These are phyloP conservation scores for Lindbergichthys nudifrons DNA, from an alignment of 2,797 vertebrate genomes.

Conservation along the genomic window DNA sequence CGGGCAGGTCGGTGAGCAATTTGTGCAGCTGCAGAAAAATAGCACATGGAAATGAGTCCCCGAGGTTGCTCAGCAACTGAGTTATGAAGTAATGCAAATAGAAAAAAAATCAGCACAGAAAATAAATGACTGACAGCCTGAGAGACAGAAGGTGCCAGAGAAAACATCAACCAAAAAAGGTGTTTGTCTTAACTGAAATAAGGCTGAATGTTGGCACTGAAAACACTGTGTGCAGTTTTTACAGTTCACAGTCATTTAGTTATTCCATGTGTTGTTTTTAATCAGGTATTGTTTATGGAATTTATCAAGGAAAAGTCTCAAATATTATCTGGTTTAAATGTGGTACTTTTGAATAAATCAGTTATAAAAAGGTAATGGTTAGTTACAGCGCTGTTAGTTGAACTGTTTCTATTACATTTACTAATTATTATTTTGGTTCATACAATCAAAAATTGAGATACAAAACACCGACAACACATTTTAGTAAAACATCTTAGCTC, in stretches of 20 bases:
- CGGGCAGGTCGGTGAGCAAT: conserved; percentile 93
- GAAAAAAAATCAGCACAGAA: conserved; percentile 4
- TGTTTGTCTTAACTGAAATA: neutral
- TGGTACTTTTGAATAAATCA: conserved; percentile 1
- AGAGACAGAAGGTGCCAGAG: neutral
- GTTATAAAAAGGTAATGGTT: neutral
- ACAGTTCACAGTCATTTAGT: neutral
- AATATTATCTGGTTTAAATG: neutral
- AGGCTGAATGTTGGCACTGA: neutral
- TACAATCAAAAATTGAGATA: conserved; percentile 27
- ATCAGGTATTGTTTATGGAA: neutral
- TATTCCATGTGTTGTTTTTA: neutral
- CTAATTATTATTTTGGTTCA: neutral
- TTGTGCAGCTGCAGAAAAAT: conserved; percentile 89
- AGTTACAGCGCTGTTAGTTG: neutral
- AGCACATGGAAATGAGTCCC: conserved; percentile 74
- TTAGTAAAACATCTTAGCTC: neutral
- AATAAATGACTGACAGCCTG: conserved; percentile 11
- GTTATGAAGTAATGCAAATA: conserved; percentile 54
- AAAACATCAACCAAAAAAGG: neutral
- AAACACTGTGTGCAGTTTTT: neutral
- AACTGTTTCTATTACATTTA: neutral
- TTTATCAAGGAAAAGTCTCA: neutral
- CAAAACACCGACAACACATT: conserved; percentile 12
- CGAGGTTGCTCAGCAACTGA: conserved; percentile 59